Base-by-base conservation (phyloP, 2,888 invertebrate genomes). In the Diarsia dahlii region DNA sequence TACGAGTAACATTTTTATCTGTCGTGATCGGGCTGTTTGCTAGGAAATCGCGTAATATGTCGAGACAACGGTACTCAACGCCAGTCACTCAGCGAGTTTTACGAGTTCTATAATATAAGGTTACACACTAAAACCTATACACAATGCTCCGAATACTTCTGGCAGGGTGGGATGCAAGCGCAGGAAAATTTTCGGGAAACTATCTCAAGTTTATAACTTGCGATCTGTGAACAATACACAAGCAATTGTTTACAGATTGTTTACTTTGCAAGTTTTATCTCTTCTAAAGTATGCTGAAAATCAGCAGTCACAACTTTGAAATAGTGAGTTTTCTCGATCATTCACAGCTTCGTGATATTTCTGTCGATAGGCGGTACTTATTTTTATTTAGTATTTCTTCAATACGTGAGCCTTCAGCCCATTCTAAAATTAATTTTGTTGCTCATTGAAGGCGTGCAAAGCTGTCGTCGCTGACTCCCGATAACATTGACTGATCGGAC, bases 401-500 rank as follows among this genome's bases (percentile, higher is more conserved):
- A 84, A 84, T 84, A 80, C 73, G 84, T 82, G 86, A 78, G 45
- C 74, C 56, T 71, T 82, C 70, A 71, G 72, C 76, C 84, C 76
- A 75, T 78, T 85, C 76, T 80, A 84, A 91, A 93, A 95, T 94
- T 94, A 94, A 94, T 95, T 93, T 93, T 89, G 93, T 93, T 94
- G 92, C 92, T 92, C 91, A 91, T 91, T 92, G 91, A 90, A 92
- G 82, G 90, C 91, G 89, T 89, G 88, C 78, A 87, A 85, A 84
- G 87, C 90, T 87, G 86, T 89, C 89, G 89, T 89, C 87, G 86
- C 89, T 87, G 87, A 89, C 89, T 89, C 87, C 89, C 94, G 95
- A 95, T 95, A 95, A 91, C 95, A 92, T 92, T 95, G 96, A 95
- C 92, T 91, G 95, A 95, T 95, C 93, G 95, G 91, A 90, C 90